Conservation (phyloP, 2,888 invertebrate genomes). For the Hirudinaria manillensis region DNA sequence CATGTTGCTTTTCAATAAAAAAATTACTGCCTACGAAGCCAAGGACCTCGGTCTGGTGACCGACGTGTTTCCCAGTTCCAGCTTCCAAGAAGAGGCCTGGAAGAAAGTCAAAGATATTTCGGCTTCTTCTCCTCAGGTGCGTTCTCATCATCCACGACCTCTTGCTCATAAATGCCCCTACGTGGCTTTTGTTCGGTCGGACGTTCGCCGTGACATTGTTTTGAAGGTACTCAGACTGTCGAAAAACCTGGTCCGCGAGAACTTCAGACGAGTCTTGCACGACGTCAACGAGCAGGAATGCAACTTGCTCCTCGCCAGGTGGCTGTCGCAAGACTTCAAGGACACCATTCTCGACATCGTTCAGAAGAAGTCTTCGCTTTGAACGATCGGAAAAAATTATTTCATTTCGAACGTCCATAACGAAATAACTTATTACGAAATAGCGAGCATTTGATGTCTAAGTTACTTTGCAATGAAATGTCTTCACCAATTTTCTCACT, state of each 20-base stretch:
- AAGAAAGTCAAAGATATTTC: slow-evolving; percentile 55
- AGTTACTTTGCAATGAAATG: too few species aligned
- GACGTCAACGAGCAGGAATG: slow-evolving; percentile 67
- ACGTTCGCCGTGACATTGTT: not conserved
- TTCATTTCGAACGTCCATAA: too few species aligned
- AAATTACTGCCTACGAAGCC: slow-evolving; percentile 57
- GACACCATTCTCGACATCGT: slow-evolving; percentile 16
- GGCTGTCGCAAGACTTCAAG: slow-evolving; percentile 62
- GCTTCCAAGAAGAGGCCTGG: slow-evolving; percentile 62
- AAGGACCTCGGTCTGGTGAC: slow-evolving; percentile 71
- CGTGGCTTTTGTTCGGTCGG: not conserved
- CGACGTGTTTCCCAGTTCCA: slow-evolving; percentile 66
- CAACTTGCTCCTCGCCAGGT: slow-evolving; percentile 62
- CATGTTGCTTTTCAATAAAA: slow-evolving; percentile 25
- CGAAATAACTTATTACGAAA: too few species aligned
- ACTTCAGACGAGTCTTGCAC: slow-evolving; percentile 62
- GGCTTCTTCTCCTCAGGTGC: slow-evolving; percentile 54
- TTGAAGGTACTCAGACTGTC: slow-evolving; percentile 63
- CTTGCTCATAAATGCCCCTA: not conserved
- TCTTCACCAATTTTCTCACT: too few species aligned
- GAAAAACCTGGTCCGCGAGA: slow-evolving; percentile 66
- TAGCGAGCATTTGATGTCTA: too few species aligned
- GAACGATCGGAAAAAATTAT: not conserved
- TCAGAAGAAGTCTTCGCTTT: slow-evolving; percentile 1
- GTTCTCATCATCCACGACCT: slow-evolving; percentile 19